phyloP scores from a whole-genome alignment of 2,888 invertebrate genomes.

The Serrognathus titanus region DNA sequence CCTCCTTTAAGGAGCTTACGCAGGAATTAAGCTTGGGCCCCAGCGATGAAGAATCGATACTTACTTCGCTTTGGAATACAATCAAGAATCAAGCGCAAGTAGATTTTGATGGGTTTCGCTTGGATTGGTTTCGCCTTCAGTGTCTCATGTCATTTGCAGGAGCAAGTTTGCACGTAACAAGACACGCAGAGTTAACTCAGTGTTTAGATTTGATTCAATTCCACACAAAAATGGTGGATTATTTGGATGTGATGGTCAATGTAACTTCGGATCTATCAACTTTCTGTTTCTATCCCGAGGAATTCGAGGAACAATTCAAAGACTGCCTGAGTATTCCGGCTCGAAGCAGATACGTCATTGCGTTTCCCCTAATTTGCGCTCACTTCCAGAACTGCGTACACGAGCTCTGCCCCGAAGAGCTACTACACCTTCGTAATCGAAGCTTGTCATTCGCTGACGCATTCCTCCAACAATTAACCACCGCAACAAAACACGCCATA shows the following conservation, averaged over 20 bases:
- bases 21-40: slow-evolving; percentile 81
- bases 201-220: slow-evolving; percentile 94
- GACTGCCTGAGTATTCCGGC: slow-evolving; percentile 99
- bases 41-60: slow-evolving; percentile 92
- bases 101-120: slow-evolving; percentile 89
- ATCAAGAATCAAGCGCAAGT: slow-evolving; percentile 83
- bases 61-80: slow-evolving; percentile 88
- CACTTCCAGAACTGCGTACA: slow-evolving; percentile 98
- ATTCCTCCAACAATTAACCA: slow-evolving; percentile 98
- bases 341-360: slow-evolving; percentile 95
- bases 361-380: slow-evolving; percentile 95
- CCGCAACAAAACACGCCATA: slow-evolving; percentile 97
- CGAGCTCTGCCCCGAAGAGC: slow-evolving; percentile 96
- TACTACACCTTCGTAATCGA: slow-evolving; percentile 92
- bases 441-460: slow-evolving; percentile 95
- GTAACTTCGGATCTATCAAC: slow-evolving; percentile 97
- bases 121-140: slow-evolving; percentile 96
- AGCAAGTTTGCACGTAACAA: slow-evolving; percentile 72
- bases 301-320: slow-evolving; percentile 97
- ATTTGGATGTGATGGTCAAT: slow-evolving; percentile 91
- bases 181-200: slow-evolving; percentile 82
- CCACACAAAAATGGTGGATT: slow-evolving; percentile 97
- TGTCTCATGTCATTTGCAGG: slow-evolving; percentile 86
- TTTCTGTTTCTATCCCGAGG: slow-evolving; percentile 95
- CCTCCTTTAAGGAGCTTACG: slow-evolving; percentile 79